Evolutionary conservation across 2,797 vertebrate species (phyloP).

Genomic region (Threskiornis aethiopicus): DNA sequence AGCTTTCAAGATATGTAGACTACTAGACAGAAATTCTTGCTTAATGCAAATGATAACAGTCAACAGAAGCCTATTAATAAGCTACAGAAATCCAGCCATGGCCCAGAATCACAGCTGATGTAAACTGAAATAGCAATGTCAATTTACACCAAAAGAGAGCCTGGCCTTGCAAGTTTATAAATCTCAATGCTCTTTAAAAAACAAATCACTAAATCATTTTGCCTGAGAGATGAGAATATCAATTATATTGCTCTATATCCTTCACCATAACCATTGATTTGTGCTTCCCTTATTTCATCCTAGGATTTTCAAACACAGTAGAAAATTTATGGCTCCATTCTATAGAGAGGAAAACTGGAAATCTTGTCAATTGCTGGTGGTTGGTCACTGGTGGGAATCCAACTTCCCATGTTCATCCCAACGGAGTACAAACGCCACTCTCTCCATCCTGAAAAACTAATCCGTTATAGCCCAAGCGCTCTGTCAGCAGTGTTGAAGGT

Average conservation of each 20-base stretch:
- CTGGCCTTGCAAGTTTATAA: not conserved
- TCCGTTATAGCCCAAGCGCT: not conserved
- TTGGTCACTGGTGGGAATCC: not conserved
- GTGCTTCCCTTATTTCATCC: not conserved
- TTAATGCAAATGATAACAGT: constrained; percentile 26
- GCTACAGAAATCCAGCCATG: not conserved
- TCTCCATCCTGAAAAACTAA: not conserved
- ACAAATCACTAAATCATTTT: constrained; percentile 15
- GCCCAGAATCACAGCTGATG: not conserved
- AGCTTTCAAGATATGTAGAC: constrained; percentile 43
- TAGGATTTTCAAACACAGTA: not conserved
- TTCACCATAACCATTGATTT: not conserved
- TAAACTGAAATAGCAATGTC: not conserved
- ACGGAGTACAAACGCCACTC: not conserved
- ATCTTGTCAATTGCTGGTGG: not conserved
- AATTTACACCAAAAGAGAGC: not conserved
- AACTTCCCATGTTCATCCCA: not conserved
- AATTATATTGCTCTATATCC: not conserved
- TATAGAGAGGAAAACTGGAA: not conserved
- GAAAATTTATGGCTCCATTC: not conserved
- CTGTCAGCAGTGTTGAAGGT: not conserved
- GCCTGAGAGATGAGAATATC: constrained; percentile 1
- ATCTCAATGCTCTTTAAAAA: constrained; percentile 23
- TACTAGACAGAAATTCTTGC: not conserved
- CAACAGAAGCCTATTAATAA: not conserved